Conservation (phyloP, 1,140 invertebrate genomes). For the Oryctes rhinoceros region DNA sequence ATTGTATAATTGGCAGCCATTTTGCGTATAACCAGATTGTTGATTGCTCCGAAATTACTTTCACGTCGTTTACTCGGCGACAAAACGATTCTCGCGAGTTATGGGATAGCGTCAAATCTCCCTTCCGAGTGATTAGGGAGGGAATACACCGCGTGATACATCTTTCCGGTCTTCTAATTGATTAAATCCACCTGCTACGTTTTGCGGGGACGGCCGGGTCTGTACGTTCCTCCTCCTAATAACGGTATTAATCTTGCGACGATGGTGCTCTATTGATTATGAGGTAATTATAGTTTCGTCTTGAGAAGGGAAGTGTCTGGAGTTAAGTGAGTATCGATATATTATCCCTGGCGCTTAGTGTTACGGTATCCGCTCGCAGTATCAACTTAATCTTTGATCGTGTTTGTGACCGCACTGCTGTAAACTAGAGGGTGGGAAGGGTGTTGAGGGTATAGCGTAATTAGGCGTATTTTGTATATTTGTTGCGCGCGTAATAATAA, state of each 20-base stretch:
- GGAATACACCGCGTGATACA: neutral
- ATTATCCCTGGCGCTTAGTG: neutral
- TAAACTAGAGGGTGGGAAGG: no score
- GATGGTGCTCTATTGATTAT: constrained; percentile 21
- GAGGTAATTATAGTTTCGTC: constrained; percentile 13
- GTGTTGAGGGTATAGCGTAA: neutral
- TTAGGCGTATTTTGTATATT: neutral
- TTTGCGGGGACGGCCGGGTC: neutral
- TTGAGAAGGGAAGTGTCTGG: neutral
- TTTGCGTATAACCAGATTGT: no score
- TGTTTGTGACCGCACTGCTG: neutral
- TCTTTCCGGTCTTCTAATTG: constrained; percentile 24
- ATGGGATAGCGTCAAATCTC: neutral
- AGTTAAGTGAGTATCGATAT: constrained; percentile 20
- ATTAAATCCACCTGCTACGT: constrained; percentile 33
- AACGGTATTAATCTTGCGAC: constrained; percentile 17
- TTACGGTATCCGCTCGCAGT: neutral
- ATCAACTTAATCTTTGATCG: neutral
- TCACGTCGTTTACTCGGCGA: neutral
- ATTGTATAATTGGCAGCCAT: no score
- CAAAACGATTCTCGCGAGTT: neutral
- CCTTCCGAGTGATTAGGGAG: neutral
- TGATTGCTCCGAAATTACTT: neutral
- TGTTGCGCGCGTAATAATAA: no score
- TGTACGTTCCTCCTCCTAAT: neutral